Evolutionary conservation across 30 jellyfish, hydroid and myxozoan species (phyloP).

Genomic region (Hydra vulgaris): DNA sequence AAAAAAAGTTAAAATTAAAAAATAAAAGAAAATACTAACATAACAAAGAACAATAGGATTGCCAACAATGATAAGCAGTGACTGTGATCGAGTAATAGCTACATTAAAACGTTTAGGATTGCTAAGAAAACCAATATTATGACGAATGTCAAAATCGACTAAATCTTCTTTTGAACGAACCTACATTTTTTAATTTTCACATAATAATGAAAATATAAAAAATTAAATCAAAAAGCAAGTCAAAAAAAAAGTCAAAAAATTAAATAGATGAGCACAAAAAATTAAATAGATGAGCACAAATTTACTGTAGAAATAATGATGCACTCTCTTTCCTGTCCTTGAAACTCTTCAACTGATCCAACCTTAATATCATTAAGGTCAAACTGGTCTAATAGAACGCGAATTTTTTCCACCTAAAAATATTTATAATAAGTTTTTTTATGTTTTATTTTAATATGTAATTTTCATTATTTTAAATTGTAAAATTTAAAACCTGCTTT

Average conservation of each 20-base stretch:
- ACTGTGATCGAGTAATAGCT: slow-evolving; percentile 76
- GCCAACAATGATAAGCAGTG: slow-evolving; percentile 69
- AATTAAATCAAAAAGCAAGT: background rate
- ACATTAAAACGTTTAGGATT: slow-evolving; percentile 89
- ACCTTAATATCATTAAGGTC: slow-evolving; percentile 58
- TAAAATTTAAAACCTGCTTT: slow-evolving; percentile 59
- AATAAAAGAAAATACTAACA: slow-evolving; percentile 37
- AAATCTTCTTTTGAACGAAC: slow-evolving; percentile 72
- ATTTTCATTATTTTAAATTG: no score
- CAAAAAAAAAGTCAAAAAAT: background rate
- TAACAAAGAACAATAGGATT: slow-evolving; percentile 67
- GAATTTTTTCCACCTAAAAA: slow-evolving; percentile 69
- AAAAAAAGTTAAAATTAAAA: no score
- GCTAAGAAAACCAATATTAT: slow-evolving; percentile 73
- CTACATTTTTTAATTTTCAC: no score
- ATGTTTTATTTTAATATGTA: no score
- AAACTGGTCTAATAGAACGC: slow-evolving; percentile 56
- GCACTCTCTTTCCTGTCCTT: slow-evolving; percentile 84
- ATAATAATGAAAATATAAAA: background rate
- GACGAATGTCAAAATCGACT: slow-evolving; percentile 55
- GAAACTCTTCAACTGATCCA: slow-evolving; percentile 95
- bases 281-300: no score
- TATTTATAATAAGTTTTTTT: no score
- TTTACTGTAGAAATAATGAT: slow-evolving; percentile 23
- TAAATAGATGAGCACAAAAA: background rate